A percentile compares a stretch with the other conserved stretches of the same genome.
Conservation (phyloP, 2,113 vertebrate species). For the Lanius collurio region DNA sequence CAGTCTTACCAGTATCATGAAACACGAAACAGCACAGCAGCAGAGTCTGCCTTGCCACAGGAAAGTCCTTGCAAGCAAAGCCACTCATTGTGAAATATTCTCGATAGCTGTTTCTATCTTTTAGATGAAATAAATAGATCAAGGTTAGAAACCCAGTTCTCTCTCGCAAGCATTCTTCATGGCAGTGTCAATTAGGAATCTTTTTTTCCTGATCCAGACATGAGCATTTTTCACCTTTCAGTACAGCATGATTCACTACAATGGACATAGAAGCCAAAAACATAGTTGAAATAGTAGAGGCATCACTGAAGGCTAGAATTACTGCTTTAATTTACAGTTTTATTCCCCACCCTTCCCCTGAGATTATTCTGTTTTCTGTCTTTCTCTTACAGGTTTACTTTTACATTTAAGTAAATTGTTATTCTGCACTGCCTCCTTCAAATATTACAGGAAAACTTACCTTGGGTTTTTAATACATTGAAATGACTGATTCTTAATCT, state of each 20-base stretch:
- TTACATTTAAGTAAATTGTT: constrained; percentile 1
- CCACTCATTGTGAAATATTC: not conserved
- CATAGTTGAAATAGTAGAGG: not conserved
- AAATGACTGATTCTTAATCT: constrained; percentile 25
- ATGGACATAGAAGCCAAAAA: not conserved
- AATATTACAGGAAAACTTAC: not conserved
- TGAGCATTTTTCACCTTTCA: not conserved
- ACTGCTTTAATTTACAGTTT: not conserved
- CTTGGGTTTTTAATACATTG: not conserved
- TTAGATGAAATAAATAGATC: not conserved
- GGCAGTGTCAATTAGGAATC: not conserved
- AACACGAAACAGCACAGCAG: not conserved
- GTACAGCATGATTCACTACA: not conserved
- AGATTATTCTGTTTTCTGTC: not conserved
- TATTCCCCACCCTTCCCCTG: not conserved
- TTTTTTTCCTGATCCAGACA: not conserved
- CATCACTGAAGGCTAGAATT: not conserved
- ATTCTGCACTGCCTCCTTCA: not conserved
- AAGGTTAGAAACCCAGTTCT: not conserved
- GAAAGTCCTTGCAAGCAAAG: not conserved
- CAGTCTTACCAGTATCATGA: not conserved
- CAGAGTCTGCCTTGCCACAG: not conserved
- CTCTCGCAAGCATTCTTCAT: not conserved
- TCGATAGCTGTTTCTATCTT: not conserved
- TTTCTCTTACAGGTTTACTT: not conserved